These are phyloP conservation scores for Anguilla anguilla DNA, from an alignment of 2,797 vertebrate species.

Conservation along the genomic window DNA sequence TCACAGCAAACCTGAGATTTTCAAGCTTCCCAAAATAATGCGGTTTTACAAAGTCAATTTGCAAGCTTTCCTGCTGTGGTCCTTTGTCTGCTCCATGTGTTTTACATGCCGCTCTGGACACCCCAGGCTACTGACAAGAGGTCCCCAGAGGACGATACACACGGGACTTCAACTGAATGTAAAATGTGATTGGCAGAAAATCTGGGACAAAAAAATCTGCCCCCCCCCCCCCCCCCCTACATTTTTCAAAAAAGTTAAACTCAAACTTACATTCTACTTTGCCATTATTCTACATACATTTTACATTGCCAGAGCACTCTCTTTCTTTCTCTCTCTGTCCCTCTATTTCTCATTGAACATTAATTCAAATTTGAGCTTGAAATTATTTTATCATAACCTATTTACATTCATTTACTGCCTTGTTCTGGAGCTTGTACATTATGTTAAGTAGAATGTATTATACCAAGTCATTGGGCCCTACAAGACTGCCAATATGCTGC, in stretches of 20 bases:
- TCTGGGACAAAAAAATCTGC: neutral
- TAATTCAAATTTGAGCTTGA: neutral
- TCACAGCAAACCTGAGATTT: slow-evolving; percentile 12
- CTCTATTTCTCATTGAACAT: neutral
- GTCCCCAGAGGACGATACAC: neutral
- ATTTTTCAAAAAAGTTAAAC: neutral
- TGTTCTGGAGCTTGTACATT: neutral
- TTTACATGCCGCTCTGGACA: slow-evolving; percentile 20
- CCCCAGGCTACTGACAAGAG: neutral
- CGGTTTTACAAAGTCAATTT: neutral
- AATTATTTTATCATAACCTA: neutral
- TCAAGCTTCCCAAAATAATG: neutral
- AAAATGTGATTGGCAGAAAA: slow-evolving; percentile 29
- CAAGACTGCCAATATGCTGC: too few relatives aligned
- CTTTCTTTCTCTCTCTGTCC: neutral
- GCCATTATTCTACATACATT: too few relatives aligned
- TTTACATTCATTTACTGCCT: neutral
- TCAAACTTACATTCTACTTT: too few relatives aligned
- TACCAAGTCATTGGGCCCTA: neutral
- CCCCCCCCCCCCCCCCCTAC: too few relatives aligned
- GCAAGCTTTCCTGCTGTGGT: neutral
- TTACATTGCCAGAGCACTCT: neutral
- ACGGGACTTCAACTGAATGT: slow-evolving; percentile 10
- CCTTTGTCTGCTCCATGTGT: neutral
- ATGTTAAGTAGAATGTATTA: neutral